Base-by-base conservation (phyloP, 2,797 vertebrate genomes). In the Jordanella pulchra region DNA sequence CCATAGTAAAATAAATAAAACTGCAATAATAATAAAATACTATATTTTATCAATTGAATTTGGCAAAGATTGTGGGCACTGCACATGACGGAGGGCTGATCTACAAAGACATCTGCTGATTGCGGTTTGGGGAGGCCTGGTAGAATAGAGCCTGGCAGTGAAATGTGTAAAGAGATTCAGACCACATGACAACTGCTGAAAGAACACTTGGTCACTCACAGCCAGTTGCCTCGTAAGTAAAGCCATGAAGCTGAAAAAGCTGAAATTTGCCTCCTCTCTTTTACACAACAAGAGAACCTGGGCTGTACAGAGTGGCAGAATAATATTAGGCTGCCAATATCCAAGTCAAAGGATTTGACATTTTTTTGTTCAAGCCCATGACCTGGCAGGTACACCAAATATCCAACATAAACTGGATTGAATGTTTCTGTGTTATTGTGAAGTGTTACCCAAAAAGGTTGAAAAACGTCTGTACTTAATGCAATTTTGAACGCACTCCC, bases 91-190 rank as follows among this genome's bases (percentile, higher is more conserved):
- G 72, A 79, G 87, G 88, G 84, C 88, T 84, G 67, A 84, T 90
- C 83, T 88, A 91, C 91, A 90, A 93, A 95, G 93, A 94, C 92
- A 94, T 94, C 91, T 94, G 93, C 93, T 93, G 93, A 93, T 93
- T 89, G 91, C 91, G 89, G 89, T 93, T 92, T 89, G 83, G 83
- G 89, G 88, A 91, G 90, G 89, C 88, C 88, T 89, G 84, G 79
- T 89, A 72, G 72, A 86, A 80, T 81, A 79, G 80, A 89, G 83
- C 77, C 91, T 92, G 91, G 86, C 89, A 90, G 87, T 84, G 86
- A 90, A 89, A 92, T 27, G 80, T 92, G 88, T 88, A 92, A 92
- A 90, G 90, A 86, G 89, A 93, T 89, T 90, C 90, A 89, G 89
- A 87, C 89, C 84, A 81, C 86, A 89, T 28, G 77, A 88, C 58